Evolutionary conservation across 2,888 invertebrate genomes (phyloP).

Genomic region (Aspidiotus rigidus): DNA sequence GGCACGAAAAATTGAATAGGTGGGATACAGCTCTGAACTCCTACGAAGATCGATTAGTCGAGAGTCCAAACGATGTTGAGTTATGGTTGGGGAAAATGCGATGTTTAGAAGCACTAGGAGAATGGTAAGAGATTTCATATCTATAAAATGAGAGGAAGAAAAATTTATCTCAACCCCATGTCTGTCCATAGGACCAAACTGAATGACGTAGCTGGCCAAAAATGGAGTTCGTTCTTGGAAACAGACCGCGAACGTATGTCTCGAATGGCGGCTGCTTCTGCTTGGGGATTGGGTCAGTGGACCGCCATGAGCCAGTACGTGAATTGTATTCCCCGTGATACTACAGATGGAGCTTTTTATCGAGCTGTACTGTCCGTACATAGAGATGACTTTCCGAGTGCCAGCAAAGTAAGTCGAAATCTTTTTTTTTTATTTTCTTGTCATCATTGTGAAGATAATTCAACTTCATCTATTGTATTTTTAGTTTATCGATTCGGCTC

Average conservation of each 20-base stretch:
- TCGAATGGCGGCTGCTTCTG: constrained; percentile 83
- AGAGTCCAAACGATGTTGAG: constrained; percentile 61
- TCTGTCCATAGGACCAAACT: constrained; percentile 50
- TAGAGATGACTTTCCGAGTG: constrained; percentile 55
- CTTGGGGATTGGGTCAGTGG: constrained; percentile 94
- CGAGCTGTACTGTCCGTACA: constrained; percentile 86
- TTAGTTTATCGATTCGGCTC: constrained; percentile 76
- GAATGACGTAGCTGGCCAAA: constrained; percentile 66
- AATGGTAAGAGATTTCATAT: constrained; percentile 55
- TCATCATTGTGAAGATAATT: constrained; percentile 11
- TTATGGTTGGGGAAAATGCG: constrained; percentile 86
- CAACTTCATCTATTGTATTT: constrained; percentile 14
- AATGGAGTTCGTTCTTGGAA: constrained; percentile 53
- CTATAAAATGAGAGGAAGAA: too few species aligned
- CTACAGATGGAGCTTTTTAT: constrained; percentile 92
- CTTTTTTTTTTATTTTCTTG: constrained; percentile 36
- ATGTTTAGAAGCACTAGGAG: constrained; percentile 87
- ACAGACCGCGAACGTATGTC: constrained; percentile 63
- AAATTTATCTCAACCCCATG: not conserved
- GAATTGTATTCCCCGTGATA: constrained; percentile 77
- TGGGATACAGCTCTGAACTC: constrained; percentile 93
- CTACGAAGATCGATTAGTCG: constrained; percentile 66
- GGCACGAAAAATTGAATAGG: constrained; percentile 98
- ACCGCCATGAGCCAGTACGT: constrained; percentile 88
- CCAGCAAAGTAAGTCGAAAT: constrained; percentile 40